phyloP scores from a whole-genome alignment of 2,797 vertebrate genomes.

The Amphiprion clarkii region DNA sequence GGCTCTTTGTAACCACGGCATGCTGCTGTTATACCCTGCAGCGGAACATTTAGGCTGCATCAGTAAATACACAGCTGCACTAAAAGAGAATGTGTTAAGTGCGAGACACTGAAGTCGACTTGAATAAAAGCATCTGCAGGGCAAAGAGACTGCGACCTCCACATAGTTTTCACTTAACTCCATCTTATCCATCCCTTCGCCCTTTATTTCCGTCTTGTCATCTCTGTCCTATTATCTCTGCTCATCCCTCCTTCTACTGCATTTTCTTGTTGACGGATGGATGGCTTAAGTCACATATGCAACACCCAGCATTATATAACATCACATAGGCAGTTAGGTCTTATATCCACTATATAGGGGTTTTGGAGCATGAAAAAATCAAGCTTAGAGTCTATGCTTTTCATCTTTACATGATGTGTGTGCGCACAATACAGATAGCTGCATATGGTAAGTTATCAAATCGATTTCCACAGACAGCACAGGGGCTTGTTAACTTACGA shows the following conservation, averaged over 20 bases:
- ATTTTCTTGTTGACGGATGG: constrained; percentile 25
- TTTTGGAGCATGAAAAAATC: constrained; percentile 69
- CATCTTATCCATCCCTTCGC: constrained; percentile 37
- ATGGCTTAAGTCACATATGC: constrained; percentile 37
- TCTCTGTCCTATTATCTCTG: constrained; percentile 48
- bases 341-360: constrained; percentile 40
- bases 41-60: constrained; percentile 74
- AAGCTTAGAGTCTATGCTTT: constrained; percentile 18
- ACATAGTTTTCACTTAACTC: constrained; percentile 60
- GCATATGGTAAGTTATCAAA: constrained; percentile 14
- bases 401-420: constrained; percentile 16
- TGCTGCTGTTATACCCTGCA: constrained; percentile 54
- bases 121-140: constrained; percentile 73
- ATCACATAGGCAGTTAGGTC: constrained; percentile 34
- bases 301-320: constrained; percentile 56
- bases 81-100: constrained; percentile 64
- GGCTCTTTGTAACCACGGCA: constrained; percentile 42
- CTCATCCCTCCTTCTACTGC: constrained; percentile 41
- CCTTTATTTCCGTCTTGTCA: constrained; percentile 48
- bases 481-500: constrained; percentile 84
- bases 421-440: constrained; percentile 11
- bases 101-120: constrained; percentile 58
- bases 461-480: background rate
- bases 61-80: constrained; percentile 76
- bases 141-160: constrained; percentile 55